Conservation (phyloP, 2,888 invertebrate species). For the Sinhomidia bicolor region DNA sequence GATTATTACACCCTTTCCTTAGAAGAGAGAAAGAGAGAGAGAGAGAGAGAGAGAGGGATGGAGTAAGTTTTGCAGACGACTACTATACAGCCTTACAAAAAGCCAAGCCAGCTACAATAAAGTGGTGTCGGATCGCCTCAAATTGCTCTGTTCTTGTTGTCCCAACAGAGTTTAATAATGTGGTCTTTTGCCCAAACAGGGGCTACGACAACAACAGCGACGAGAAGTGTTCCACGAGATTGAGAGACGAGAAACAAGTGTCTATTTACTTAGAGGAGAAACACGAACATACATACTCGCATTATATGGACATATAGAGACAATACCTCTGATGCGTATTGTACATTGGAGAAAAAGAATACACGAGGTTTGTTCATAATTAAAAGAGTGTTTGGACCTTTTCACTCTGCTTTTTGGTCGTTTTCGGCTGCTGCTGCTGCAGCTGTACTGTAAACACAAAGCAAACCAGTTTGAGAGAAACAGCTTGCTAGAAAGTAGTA, state of each 20-base stretch:
- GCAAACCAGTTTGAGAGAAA: too few relatives aligned
- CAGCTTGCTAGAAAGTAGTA: too few relatives aligned
- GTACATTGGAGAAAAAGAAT: not conserved
- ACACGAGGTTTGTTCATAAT: constrained; percentile 9
- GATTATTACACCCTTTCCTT: not conserved
- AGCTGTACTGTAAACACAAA: too few relatives aligned
- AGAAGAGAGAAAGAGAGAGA: not conserved
- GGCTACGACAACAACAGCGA: not conserved
- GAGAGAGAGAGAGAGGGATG: not conserved
- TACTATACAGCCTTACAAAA: not conserved
- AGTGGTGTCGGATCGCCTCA: constrained; percentile 14
- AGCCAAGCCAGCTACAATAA: constrained; percentile 1
- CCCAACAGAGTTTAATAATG: constrained; percentile 41
- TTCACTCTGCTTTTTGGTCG: not conserved
- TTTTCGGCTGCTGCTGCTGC: too few relatives aligned
- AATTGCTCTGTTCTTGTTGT: constrained; percentile 31
- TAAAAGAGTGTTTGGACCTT: constrained; percentile 29
- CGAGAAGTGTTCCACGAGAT: not conserved
- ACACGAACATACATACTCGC: not conserved
- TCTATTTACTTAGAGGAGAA: not conserved
- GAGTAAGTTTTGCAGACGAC: not conserved
- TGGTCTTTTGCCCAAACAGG: constrained; percentile 14
- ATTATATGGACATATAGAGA: too few relatives aligned
- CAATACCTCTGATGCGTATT: too few relatives aligned
- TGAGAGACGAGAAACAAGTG: constrained; percentile 9